Evolutionary conservation across 2,888 invertebrate genomes (phyloP), one percentile per base, ranked within the genome.

Genomic region (Megalurothrips usitatus): DNA sequence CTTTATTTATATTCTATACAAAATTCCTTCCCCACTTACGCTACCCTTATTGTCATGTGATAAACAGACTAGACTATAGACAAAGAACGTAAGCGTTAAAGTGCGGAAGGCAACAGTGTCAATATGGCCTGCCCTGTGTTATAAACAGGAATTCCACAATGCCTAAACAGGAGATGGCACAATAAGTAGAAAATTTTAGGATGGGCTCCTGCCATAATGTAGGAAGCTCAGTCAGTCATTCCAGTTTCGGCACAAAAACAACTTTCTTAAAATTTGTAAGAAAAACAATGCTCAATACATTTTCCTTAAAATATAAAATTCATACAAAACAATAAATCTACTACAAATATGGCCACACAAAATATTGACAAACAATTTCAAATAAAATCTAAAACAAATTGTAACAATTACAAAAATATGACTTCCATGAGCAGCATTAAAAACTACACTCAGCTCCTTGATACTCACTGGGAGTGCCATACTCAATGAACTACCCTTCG

Each of bases 401-500:
- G 52, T 19, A 78, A 52, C 11, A 63, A 28, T 80, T 48, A 80
- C 75, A 80, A 80, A 80, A 80, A 47, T 80, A 23, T 58, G 63
- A 80, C 80, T 17, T 79, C 68, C 68, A 75, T 26, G 68, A 75
- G 68, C 26, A 26, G 68, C 68, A 75, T 75, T 75, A 75, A 75
- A 75, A 75, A 75, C 68, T 26, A 75, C 26, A 26, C 68, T 75
- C 8, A 75, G 26, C 10, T 75, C 26, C n/a, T 9, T 10, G 23
- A 80, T 23, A 14, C 52, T 58, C 28, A 34, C n/a, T 23, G n/a
- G 58, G n/a, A 79, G 34, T 49, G 47, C 49, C 47, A 52, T 26
- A 52, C n/a, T 79, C 12, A 43, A 52, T 52, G 28, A 80, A 52
- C 11, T 14, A 80, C n/a, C n/a, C n/a, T 23, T 26, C 28, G 17